phyloP scores from a whole-genome alignment of 1,140 invertebrate genomes.

The Trachymyrmex cornetzi region DNA sequence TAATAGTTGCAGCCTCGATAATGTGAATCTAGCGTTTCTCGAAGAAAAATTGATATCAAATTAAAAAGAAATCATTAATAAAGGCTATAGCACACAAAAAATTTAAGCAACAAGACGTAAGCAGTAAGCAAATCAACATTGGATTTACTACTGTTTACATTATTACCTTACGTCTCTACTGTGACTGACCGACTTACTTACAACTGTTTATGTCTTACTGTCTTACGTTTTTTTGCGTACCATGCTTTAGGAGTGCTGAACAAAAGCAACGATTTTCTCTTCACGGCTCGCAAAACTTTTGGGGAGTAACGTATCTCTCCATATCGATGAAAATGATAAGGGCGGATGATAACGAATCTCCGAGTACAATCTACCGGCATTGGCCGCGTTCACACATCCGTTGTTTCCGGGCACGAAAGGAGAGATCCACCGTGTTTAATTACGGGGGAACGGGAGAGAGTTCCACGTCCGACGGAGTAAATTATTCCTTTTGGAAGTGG shows the following conservation, averaged over 20 bases:
- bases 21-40: not conserved
- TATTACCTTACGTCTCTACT: no score
- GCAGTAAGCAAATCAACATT: no score
- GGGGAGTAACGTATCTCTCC: not conserved
- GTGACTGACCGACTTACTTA: no score
- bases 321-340: constrained; percentile 56
- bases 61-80: not conserved
- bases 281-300: not conserved
- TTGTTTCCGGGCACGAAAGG: constrained; percentile 66
- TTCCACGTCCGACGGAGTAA: constrained; percentile 63
- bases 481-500: constrained; percentile 79
- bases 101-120: no score
- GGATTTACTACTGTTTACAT: no score
- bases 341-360: constrained; percentile 45
- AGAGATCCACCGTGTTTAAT: constrained; percentile 68
- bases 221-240: no score
- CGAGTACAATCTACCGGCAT: constrained; percentile 43
- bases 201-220: no score
- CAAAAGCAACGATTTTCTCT: not conserved
- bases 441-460: constrained; percentile 66
- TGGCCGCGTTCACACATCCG: constrained; percentile 60
- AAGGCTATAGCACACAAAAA: no score
- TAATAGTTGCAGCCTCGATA: not conserved
- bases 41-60: not conserved
- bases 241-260: not conserved